A percentile compares a stretch with the other conserved stretches of the same genome.
phyloP scores from a whole-genome alignment of 2,888 invertebrate species.

The Orthonychiurus folsomi region DNA sequence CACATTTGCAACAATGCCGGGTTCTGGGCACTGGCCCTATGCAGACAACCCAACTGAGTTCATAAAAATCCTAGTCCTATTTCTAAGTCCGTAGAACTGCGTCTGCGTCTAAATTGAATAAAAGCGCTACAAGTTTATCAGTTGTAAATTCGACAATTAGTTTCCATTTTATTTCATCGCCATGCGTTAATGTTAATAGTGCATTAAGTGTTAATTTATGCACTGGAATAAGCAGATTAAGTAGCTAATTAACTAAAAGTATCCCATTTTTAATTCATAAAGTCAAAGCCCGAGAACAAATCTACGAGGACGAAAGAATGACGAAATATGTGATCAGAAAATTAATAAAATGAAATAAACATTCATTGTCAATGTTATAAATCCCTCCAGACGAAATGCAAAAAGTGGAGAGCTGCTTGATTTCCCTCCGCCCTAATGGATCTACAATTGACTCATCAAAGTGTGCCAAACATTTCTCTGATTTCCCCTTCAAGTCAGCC shows the following conservation, averaged over 20 bases:
- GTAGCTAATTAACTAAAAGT: no score
- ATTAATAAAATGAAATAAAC: background rate
- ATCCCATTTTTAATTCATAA: no score
- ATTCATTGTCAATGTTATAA: background rate
- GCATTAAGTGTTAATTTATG: no score
- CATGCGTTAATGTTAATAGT: no score
- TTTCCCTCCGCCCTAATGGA: background rate
- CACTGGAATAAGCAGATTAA: no score
- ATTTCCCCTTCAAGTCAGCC: background rate
- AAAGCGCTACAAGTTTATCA: no score
- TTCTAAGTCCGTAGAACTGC: constrained; percentile 45
- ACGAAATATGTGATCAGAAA: background rate
- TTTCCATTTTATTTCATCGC: no score
- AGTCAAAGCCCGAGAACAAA: no score
- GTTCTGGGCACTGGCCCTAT: constrained; percentile 90
- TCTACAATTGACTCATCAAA: background rate
- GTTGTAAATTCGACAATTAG: no score
- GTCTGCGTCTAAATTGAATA: background rate
- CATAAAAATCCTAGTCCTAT: constrained; percentile 55
- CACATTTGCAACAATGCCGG: constrained; percentile 59
- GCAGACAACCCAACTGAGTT: constrained; percentile 78
- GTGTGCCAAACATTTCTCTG: background rate
- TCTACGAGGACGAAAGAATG: no score
- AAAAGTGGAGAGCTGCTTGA: background rate
- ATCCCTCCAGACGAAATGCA: background rate